Base-by-base conservation (phyloP, 2,888 invertebrate species). In the Synergus gifuensis region DNA sequence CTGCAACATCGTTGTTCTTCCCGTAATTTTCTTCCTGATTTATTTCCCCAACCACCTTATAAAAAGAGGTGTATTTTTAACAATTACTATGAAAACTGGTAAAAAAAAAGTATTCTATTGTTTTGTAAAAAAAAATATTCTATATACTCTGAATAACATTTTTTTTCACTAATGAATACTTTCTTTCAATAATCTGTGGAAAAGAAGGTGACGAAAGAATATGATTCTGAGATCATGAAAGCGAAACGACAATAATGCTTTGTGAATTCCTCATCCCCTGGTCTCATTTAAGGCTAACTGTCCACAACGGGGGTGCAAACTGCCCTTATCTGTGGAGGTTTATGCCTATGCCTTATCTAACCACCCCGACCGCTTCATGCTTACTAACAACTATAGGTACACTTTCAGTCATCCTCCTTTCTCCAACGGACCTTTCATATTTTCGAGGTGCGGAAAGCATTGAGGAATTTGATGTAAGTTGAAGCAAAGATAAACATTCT, bases 241-340 rank as follows among this genome's bases (percentile, higher is more conserved):
- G 82, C 83, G 78, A 77, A 83, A 63, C 76, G 78, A 82, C 82
- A 84, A 85, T 86, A 85, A 83, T 86, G 78, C 85, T 83, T 82
- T 83, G 82, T 84, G 83, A 85, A 85, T 87, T 82, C 83, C 84
- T 83, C 86, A 83, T 78, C 84, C 82, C 84, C 54, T 82, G 83
- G 86, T 86, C 89, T 90, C 91, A 89, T 91, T 91, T 88, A 88
- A 90, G 89, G 88, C 91, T 89, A 91, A 91, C 91, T 91, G 91
- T 91, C 91, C 91, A 90, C 91, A 91, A 90, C 90, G 87, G 88
- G 91, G 91, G 91, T 91, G 92, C 89, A 92, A 92, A 92, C 91
- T 90, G 88, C 91, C 88, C 89, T 92, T 92, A 92, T 92, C 92
- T 90, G 84, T 81, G 89, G 86, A 89, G 91, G 91, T 92, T 92